Evolutionary conservation across 2,888 invertebrate genomes (phyloP).

Genomic region (Ferrisia virgata): DNA sequence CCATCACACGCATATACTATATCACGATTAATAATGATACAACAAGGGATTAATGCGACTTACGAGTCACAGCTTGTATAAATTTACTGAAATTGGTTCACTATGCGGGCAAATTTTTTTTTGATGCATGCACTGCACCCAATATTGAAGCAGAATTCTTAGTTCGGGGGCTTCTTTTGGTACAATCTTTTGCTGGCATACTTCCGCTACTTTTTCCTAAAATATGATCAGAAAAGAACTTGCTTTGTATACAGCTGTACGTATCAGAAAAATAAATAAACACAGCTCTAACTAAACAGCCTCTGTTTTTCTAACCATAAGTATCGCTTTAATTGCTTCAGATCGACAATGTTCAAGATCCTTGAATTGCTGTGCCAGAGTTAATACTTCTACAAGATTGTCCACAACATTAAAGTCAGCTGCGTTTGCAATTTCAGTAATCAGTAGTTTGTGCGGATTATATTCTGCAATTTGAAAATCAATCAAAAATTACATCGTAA

Average conservation of each 20-base stretch:
- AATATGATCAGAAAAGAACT: neutral
- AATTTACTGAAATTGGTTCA: neutral
- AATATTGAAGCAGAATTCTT: neutral
- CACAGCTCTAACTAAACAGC: neutral
- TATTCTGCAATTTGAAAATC: neutral
- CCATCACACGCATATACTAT: too few relatives aligned
- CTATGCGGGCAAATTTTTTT: neutral
- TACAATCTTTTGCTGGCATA: neutral
- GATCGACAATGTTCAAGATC: neutral
- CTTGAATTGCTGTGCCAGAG: neutral
- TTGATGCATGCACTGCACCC: constrained; percentile 19
- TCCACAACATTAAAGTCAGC: neutral
- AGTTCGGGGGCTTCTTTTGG: neutral
- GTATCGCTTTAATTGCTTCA: neutral
- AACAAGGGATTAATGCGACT: too few relatives aligned
- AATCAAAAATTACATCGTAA: too few relatives aligned
- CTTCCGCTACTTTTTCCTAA: neutral
- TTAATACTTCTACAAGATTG: neutral
- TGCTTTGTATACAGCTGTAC: neutral
- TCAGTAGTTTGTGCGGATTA: neutral
- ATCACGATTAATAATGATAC: too few relatives aligned
- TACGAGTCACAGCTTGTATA: neutral
- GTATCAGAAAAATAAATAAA: neutral
- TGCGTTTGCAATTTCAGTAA: neutral
- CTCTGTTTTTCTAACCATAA: neutral